phyloP scores from a whole-genome alignment of 1,140 invertebrate species.

The Macrobrachium rosenbergii region DNA sequence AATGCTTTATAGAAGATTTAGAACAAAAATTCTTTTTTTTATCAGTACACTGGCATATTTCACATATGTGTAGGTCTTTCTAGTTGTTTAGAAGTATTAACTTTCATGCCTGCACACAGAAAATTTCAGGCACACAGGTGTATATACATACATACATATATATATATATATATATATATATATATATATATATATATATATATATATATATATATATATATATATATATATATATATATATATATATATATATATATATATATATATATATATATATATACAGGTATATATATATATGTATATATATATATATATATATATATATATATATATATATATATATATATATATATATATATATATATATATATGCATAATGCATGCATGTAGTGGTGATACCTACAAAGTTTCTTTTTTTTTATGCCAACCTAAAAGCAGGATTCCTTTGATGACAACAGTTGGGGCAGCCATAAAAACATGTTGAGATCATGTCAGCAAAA shows the following conservation, averaged over 20 bases:
- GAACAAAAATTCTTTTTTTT: too few relatives aligned
- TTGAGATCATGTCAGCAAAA: too few relatives aligned
- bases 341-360: conserved; percentile 32
- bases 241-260: conserved; percentile 14
- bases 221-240: conserved; percentile 30
- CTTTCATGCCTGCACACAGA: background rate
- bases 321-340: conserved; percentile 3
- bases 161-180: conserved; percentile 3
- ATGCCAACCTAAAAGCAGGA: too few relatives aligned
- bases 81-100: background rate
- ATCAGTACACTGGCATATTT: too few relatives aligned
- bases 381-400: too few relatives aligned
- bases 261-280: background rate
- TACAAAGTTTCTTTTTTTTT: too few relatives aligned
- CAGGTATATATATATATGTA: background rate
- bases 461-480: too few relatives aligned
- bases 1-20: too few relatives aligned
- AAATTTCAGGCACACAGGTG: background rate
- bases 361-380: background rate
- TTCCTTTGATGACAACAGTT: too few relatives aligned
- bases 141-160: background rate
- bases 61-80: too few relatives aligned
- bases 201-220: conserved; percentile 1
- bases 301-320: background rate
- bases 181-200: conserved; percentile 34